These are phyloP conservation scores for Rhizomys pruinosus DNA, from an alignment of 2,113 vertebrate genomes.

Conservation along the genomic window DNA sequence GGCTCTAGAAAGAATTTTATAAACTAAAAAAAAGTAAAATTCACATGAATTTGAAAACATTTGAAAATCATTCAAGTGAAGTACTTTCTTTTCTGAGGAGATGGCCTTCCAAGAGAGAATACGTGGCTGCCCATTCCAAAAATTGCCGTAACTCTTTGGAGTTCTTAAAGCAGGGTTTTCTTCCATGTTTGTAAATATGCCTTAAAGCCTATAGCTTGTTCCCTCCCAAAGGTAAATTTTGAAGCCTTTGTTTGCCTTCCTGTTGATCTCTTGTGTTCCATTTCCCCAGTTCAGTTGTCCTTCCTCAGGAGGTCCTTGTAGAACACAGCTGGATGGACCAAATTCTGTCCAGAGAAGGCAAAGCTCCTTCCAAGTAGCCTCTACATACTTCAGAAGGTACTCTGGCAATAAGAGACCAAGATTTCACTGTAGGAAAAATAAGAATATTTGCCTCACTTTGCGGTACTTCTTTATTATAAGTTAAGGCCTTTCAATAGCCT, in stretches of 20 bases:
- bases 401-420: background rate
- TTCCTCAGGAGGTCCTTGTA: background rate
- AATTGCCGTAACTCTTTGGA: background rate
- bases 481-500: slow-evolving; percentile 12
- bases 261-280: background rate
- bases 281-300: background rate
- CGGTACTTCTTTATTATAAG: background rate
- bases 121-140: background rate
- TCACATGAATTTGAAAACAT: slow-evolving; percentile 30
- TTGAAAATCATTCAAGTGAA: background rate
- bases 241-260: slow-evolving; percentile 53
- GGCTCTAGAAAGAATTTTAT: slow-evolving; percentile 11
- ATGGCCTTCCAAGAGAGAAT: background rate
- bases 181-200: background rate
- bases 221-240: slow-evolving; percentile 40
- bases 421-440: background rate
- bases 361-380: background rate
- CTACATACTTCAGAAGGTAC: background rate
- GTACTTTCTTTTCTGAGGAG: slow-evolving; percentile 21
- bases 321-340: background rate
- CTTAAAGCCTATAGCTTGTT: slow-evolving; percentile 34
- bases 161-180: background rate
- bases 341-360: slow-evolving; percentile 30
- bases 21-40: slow-evolving; percentile 31
- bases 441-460: background rate